Evolutionary conservation across 64 coral and sea anemone genomes (phyloP), one percentile per base, ranked within the genome.

Genomic region (Orbicella faveolata): DNA sequence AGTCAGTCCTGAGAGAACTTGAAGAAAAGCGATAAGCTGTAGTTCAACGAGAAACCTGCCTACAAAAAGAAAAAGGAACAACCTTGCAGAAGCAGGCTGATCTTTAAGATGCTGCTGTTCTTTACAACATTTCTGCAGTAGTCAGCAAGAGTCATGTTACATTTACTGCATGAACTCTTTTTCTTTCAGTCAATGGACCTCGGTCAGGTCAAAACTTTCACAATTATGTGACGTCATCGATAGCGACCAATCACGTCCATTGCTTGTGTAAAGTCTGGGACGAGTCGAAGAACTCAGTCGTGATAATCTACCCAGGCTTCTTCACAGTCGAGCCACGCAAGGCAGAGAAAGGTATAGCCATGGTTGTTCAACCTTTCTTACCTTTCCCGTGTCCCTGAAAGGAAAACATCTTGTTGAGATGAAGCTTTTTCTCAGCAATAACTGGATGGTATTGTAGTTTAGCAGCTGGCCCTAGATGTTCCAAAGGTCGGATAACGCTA

Each of bases 301-400:
- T 30, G 52, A 57, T 6, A 55, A 44, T 48, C 11, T 9, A 34
- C 1, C 26, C 79, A 26, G 34, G 25, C 79, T 81, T 33, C 79
- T 63, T 81, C 54, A 18, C 3, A 30, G 21, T 67, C 35, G 14
- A n/a, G 23, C 23, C 9, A 63, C 3, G 44, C 16, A 69, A 9
- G 39, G 7, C 21, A 36, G 20, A 67, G 9, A 68, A 34, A 68
- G 21, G 80, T 35, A 65, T 41, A 20, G 19, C 14, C 18, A 67
- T 36, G 7, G 39, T 15, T 64, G 30, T 1, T 44, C 39, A 83
- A 36, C 61, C 36, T 67, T 41, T 67, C 80, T 68, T 83, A 8
- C 62, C 80, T 41, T 83, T 67, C 6, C 9, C 34, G 20, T 67
- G 80, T n/a, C 61, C 80, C 63, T 83, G 80, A 20, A 78, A 51